A percentile compares a stretch with the other conserved stretches of the same genome.
Conservation (phyloP, 2,797 vertebrate species). For the Coranthus polyacanthus region DNA sequence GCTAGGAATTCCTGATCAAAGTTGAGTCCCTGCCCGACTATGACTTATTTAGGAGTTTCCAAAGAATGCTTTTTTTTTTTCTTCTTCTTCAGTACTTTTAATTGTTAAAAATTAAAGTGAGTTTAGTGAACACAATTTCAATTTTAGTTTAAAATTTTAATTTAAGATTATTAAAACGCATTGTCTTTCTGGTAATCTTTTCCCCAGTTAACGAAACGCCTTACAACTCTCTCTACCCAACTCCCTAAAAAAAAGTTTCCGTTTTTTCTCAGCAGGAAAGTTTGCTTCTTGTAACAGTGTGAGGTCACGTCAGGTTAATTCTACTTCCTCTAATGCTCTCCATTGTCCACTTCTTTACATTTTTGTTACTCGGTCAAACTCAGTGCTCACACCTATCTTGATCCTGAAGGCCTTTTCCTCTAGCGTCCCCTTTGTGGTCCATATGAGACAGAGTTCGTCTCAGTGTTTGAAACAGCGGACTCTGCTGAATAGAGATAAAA, state of each 20-base stretch:
- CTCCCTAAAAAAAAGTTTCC: not conserved
- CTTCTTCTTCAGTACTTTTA: no score
- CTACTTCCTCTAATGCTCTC: slow-evolving; percentile 3
- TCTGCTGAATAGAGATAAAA: slow-evolving; percentile 61
- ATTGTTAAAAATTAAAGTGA: no score
- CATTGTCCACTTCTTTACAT: slow-evolving; percentile 4
- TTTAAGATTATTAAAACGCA: no score
- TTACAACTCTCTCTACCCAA: no score
- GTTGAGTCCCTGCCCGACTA: no score
- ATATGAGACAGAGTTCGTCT: slow-evolving; percentile 9
- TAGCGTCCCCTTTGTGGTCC: slow-evolving; percentile 7
- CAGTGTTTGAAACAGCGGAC: slow-evolving; percentile 15
- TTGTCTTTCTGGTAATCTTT: no score
- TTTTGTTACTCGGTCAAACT: slow-evolving; percentile 19
- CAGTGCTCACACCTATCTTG: slow-evolving; percentile 37
- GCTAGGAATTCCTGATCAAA: no score
- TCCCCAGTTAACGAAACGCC: no score
- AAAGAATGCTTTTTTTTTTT: no score
- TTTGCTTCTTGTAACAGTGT: slow-evolving; percentile 1
- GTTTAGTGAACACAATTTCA: no score
- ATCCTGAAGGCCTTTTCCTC: slow-evolving; percentile 43
- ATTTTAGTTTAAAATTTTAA: no score
- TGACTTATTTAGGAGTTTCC: no score
- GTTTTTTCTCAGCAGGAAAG: not conserved
- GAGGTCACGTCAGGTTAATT: slow-evolving; percentile 5